Evolutionary conservation across 2,888 invertebrate genomes (phyloP).

Genomic region (Colletes collaris): DNA sequence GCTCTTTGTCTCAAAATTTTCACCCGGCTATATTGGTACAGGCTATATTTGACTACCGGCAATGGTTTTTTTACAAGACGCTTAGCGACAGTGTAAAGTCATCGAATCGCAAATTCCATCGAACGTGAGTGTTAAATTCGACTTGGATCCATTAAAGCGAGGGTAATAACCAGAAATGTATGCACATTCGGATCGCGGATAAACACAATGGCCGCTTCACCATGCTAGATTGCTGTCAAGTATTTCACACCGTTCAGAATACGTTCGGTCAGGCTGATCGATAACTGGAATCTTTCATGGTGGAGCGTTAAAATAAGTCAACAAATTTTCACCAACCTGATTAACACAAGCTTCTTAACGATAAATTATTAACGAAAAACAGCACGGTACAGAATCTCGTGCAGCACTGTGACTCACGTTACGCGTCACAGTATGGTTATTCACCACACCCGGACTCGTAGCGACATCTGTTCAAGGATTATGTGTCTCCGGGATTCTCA

Average conservation of each 20-base stretch:
- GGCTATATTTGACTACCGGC: slow-evolving; percentile 40
- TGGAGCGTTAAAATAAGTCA: too few relatives aligned
- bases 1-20: slow-evolving; percentile 32
- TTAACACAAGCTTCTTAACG: slow-evolving; percentile 8
- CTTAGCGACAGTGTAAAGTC: background rate
- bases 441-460: slow-evolving; percentile 73
- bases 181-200: slow-evolving; percentile 40
- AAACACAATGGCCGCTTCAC: slow-evolving; percentile 62
- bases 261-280: background rate
- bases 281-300: background rate
- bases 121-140: background rate
- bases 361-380: slow-evolving; percentile 14
- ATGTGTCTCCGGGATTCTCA: slow-evolving; percentile 1
- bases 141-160: background rate
- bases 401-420: slow-evolving; percentile 69
- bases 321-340: slow-evolving; percentile 52
- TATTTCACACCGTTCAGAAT: slow-evolving; percentile 5
- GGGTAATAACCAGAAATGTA: background rate
- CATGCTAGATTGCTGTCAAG: slow-evolving; percentile 51
- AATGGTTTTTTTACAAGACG: slow-evolving; percentile 1
- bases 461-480: slow-evolving; percentile 60
- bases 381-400: slow-evolving; percentile 39
- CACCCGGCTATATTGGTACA: slow-evolving; percentile 23
- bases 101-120: background rate
- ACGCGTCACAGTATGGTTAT: slow-evolving; percentile 68